Evolutionary conservation across 2,888 invertebrate species (phyloP).

Genomic region (Ochropacha duplaris): DNA sequence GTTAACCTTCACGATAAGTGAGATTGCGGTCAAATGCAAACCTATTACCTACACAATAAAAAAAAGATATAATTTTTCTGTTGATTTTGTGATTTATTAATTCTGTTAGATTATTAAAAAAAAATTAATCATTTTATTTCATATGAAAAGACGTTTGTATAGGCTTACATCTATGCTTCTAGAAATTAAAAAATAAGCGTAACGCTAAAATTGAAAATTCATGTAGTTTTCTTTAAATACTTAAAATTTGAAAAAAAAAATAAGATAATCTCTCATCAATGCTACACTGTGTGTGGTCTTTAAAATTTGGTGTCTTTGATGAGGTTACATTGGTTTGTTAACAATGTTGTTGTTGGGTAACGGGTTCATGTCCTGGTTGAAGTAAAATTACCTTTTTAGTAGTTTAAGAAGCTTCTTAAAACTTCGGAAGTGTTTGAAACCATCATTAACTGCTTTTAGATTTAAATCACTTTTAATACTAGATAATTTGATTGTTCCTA

Average conservation of each 20-base stretch:
- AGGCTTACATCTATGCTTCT: too few relatives aligned
- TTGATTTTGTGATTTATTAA: too few relatives aligned
- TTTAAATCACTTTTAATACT: too few relatives aligned
- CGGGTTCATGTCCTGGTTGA: neutral
- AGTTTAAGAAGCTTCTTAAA: neutral
- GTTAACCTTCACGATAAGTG: too few relatives aligned
- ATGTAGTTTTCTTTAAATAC: neutral
- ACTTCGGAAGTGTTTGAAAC: conserved; percentile 7
- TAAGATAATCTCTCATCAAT: neutral
- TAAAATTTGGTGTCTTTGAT: neutral
- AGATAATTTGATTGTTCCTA: too few relatives aligned
- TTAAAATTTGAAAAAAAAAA: neutral
- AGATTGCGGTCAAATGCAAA: too few relatives aligned
- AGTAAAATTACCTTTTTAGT: neutral
- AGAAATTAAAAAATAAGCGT: neutral
- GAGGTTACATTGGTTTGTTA: neutral
- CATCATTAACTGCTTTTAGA: conserved; percentile 7
- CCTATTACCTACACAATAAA: too few relatives aligned
- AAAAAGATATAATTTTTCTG: too few relatives aligned
- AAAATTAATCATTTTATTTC: too few relatives aligned
- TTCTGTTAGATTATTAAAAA: too few relatives aligned
- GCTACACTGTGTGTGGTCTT: conserved; percentile 2
- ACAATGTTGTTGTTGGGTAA: neutral
- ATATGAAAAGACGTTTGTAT: too few relatives aligned
- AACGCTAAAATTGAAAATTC: neutral